Evolutionary conservation across 2,113 vertebrate genomes (phyloP).

Genomic region (Pao palembangensis): DNA sequence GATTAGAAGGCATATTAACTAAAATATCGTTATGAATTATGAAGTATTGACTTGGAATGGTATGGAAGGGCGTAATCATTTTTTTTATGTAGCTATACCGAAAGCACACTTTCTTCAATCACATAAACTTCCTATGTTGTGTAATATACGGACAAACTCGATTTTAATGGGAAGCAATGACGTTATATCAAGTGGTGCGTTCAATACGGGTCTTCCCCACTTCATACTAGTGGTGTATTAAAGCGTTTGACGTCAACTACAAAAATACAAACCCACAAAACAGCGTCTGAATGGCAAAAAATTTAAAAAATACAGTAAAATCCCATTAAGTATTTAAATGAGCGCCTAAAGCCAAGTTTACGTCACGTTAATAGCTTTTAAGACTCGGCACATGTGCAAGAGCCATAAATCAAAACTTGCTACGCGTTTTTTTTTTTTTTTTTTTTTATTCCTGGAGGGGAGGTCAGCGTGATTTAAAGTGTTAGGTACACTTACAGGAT

Average conservation of each 20-base stretch:
- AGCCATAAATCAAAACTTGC: background rate
- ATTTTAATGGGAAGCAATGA: no score
- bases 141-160: background rate
- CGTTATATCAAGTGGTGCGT: background rate
- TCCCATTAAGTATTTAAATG: no score
- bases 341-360: background rate
- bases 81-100: no score
- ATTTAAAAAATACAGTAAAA: background rate
- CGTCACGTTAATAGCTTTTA: no score
- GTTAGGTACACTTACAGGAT: no score
- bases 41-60: no score
- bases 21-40: no score
- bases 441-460: background rate
- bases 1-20: no score
- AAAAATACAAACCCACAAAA: background rate
- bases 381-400: background rate
- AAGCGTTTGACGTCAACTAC: background rate
- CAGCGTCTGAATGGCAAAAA: background rate
- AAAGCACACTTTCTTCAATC: no score
- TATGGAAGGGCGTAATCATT: no score
- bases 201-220: background rate
- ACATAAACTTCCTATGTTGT: background rate
- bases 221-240: background rate
- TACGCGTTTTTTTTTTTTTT: background rate
- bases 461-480: background rate